Conservation (phyloP, 2,113 vertebrate genomes). For the Sander vitreus region DNA sequence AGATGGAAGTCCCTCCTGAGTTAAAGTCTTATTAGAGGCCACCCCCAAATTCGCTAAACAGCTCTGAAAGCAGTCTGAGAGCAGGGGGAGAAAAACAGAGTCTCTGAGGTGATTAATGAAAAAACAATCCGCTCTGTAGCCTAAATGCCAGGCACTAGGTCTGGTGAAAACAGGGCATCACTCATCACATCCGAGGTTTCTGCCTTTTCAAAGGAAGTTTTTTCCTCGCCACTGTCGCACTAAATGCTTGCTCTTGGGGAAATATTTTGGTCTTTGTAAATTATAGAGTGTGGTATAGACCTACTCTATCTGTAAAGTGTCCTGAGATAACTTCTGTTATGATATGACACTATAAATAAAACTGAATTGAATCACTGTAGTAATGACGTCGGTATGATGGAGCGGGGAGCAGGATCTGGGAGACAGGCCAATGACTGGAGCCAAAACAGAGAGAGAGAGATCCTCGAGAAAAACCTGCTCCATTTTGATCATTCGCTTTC, state of each 20-base stretch:
- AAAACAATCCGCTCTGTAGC: not conserved
- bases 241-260: no score
- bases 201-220: no score
- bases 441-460: conserved; percentile 13
- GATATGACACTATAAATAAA: no score
- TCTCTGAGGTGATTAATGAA: not conserved
- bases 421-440: conserved; percentile 3
- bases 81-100: not conserved
- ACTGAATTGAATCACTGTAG: not conserved
- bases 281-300: no score
- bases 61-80: conserved; percentile 3
- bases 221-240: no score
- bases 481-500: not conserved
- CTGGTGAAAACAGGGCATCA: conserved; percentile 26
- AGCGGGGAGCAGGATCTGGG: conserved; percentile 18
- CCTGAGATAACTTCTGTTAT: no score
- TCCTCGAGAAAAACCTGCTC: not conserved
- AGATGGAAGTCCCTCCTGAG: not conserved
- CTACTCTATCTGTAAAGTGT: no score
- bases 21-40: not conserved
- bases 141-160: not conserved
- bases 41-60: not conserved
- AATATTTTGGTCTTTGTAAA: no score
- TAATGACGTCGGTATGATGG: not conserved
- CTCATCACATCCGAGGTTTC: not conserved